Percentiles rank a stretch among this genome's conserved stretches.
Conservation (phyloP, 2,797 vertebrate species). For the Pseudomugil gertrudae region DNA sequence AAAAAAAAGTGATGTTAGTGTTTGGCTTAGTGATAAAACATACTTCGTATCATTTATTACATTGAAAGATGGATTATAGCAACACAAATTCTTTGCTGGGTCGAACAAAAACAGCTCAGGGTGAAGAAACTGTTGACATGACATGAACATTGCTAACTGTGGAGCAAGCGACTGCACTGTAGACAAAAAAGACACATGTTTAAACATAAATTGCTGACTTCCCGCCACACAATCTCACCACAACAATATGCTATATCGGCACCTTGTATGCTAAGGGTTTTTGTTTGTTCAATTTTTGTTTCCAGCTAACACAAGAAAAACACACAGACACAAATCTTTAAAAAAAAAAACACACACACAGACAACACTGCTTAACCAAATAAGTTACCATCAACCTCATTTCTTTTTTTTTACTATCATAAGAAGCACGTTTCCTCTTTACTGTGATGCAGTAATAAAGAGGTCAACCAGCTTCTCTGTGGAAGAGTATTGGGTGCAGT, state of each 20-base stretch:
- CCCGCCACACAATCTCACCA: neutral
- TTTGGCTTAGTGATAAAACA: neutral
- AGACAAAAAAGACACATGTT: neutral
- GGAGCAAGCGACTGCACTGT: neutral
- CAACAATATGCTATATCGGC: neutral
- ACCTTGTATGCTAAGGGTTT: neutral
- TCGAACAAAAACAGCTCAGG: neutral
- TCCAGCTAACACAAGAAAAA: neutral
- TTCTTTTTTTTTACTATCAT: conserved; percentile 22
- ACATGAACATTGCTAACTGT: neutral
- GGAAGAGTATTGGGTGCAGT: conserved; percentile 16
- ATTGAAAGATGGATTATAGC: no score
- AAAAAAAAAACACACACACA: neutral
- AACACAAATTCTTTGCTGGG: neutral
- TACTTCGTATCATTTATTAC: neutral
- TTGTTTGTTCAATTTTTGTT: neutral
- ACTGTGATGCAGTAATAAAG: conserved; percentile 25
- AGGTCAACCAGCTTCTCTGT: conserved; percentile 12
- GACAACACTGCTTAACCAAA: conserved; percentile 13
- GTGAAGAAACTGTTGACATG: neutral
- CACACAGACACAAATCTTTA: neutral
- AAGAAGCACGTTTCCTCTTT: conserved; percentile 14
- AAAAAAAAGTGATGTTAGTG: neutral
- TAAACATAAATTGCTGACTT: neutral
- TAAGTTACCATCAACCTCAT: conserved; percentile 33